Base-by-base conservation (phyloP, 2,888 invertebrate species). In the Leptopilina drosophilae region DNA sequence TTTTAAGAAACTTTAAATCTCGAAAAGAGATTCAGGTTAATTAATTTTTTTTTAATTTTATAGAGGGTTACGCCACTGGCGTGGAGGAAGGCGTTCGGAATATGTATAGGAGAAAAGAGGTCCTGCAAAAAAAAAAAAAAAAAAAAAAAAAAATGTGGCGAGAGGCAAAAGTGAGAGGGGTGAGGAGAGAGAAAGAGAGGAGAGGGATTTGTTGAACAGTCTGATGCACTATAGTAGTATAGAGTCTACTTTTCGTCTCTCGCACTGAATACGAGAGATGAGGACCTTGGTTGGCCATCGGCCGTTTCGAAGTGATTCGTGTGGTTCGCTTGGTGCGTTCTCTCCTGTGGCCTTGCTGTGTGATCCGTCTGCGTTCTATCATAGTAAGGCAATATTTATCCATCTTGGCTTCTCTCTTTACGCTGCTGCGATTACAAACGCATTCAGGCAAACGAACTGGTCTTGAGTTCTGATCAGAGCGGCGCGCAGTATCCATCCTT, bases 301-400 rank as follows among this genome's bases (percentile, higher is more conserved):
- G 78, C 75, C 78, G 78, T 76, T 76, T 75, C 49, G 66, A 79
- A 65, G 78, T 76, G 82, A 82, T 81, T 82, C 81, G 80, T 81
- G 77, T 81, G 77, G 82, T 80, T 77, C 78, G 69, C 77, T 79
- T 69, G 79, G 76, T 69, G 78, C 78, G 77, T 69, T 73, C 77
- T 76, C 78, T 73, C 49, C 9, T 49, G 12, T 73, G 73, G 73
- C 73, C 65, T 69, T 53, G 66, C 77, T 77, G 77, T 77, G 77
- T 53, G 81, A 83, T 85, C 83, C 78, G 84, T 85, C 85, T 78
- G 79, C 81, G 77, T 83, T 65, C 69, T 76, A 73, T 53, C 73
- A 73, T 33, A 56, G 73, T 67, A 56, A 14, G 33, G 53, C 73
- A 73, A 73, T 64, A 73, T 73, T 73, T 56, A 40, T 56, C 73